Percentiles rank a stretch among this genome's conserved stretches.
Conservation (phyloP, 2,113 vertebrate genomes). For the Antennarius striatus region DNA sequence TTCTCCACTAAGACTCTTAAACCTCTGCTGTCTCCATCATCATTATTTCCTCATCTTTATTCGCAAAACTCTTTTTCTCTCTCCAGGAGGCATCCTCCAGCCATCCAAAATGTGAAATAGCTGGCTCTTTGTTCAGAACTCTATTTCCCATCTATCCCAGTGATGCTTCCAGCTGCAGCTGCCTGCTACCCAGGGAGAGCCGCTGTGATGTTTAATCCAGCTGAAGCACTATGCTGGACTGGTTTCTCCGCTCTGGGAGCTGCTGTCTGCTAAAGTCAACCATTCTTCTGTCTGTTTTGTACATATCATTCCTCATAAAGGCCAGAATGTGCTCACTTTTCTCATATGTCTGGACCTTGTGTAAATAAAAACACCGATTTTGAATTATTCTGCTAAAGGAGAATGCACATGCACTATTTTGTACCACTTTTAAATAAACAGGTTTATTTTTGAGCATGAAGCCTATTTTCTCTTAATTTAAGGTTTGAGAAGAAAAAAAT, state of each 20-base stretch:
- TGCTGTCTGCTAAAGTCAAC: constrained; percentile 56
- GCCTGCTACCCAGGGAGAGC: constrained; percentile 41
- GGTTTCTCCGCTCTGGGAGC: constrained; percentile 39
- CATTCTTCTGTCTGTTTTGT: constrained; percentile 56
- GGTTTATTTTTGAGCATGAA: constrained; percentile 53
- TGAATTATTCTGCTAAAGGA: constrained; percentile 18
- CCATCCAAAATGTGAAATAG: constrained; percentile 63
- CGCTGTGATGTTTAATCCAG: constrained; percentile 58
- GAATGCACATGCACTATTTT: constrained; percentile 38
- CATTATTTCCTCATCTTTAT: neutral
- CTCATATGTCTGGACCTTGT: constrained; percentile 41
- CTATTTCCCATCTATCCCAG: constrained; percentile 43
- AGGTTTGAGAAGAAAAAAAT: neutral
- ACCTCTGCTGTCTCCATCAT: neutral
- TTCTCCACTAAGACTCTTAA: neutral
- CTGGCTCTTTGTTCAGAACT: constrained; percentile 25
- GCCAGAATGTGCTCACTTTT: constrained; percentile 50
- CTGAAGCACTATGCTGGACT: constrained; percentile 44
- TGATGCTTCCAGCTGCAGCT: constrained; percentile 27
- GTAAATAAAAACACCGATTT: constrained; percentile 45
- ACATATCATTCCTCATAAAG: constrained; percentile 52
- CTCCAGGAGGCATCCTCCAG: constrained; percentile 76
- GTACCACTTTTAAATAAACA: constrained; percentile 36
- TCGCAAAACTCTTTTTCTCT: constrained; percentile 6
- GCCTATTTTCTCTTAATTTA: neutral